A percentile compares a stretch with the other conserved stretches of the same genome.
Conservation (phyloP, 2,888 invertebrate species). For the Leptopilina syphax region DNA sequence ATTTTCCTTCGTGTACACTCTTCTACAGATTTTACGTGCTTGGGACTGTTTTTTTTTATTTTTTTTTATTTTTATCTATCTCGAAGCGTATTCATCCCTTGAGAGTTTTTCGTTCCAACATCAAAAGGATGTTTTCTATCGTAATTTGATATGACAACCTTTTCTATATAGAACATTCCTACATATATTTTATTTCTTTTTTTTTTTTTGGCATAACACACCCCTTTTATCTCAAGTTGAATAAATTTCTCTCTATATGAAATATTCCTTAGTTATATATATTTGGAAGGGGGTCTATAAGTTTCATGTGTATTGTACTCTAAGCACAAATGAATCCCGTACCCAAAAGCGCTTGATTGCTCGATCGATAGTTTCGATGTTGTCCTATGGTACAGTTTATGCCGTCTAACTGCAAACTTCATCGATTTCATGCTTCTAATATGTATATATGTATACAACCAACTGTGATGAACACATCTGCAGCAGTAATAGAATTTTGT, state of each 20-base stretch:
- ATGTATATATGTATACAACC: slow-evolving; percentile 5
- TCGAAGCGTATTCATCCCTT: slow-evolving; percentile 20
- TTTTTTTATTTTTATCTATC: background rate
- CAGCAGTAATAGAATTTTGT: too few relatives aligned
- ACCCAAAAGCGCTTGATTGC: slow-evolving; percentile 30
- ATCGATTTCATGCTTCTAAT: slow-evolving; percentile 24
- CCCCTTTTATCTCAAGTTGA: background rate
- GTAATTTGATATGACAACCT: slow-evolving; percentile 32
- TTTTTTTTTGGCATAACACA: too few relatives aligned
- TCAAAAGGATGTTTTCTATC: slow-evolving; percentile 16
- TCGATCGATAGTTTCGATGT: slow-evolving; percentile 21
- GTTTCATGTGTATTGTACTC: background rate
- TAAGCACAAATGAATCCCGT: slow-evolving; percentile 16
- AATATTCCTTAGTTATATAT: background rate
- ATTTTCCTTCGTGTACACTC: background rate
- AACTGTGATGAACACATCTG: slow-evolving; percentile 4
- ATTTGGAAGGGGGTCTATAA: background rate
- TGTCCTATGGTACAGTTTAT: slow-evolving; percentile 26
- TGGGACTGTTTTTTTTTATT: slow-evolving; percentile 16
- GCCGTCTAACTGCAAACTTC: slow-evolving; percentile 20
- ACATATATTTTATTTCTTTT: background rate
- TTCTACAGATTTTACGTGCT: slow-evolving; percentile 18
- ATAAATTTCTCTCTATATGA: slow-evolving; percentile 1
- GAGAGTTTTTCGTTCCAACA: slow-evolving; percentile 29
- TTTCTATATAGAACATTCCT: background rate